These are phyloP conservation scores for Drosophila bocqueti DNA, from an alignment of 1,140 invertebrate genomes.

Conservation along the genomic window DNA sequence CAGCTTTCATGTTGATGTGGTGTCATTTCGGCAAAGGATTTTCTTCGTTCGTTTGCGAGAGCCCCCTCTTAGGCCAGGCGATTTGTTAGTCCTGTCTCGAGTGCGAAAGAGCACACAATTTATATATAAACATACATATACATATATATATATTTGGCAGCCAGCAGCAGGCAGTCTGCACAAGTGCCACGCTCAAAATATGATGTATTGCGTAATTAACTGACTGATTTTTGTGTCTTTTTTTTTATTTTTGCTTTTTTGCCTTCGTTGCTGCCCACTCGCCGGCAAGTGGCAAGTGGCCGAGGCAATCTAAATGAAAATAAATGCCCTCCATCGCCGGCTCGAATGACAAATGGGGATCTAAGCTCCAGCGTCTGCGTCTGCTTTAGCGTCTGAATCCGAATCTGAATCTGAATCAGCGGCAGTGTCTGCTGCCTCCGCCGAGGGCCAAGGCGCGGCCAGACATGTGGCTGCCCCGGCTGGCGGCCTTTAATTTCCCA, in stretches of 20 bases:
- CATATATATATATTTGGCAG: conserved; percentile 30
- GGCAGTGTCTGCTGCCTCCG: conserved; percentile 28
- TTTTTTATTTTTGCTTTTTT: neutral
- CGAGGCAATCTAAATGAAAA: conserved; percentile 69
- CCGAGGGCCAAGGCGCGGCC: conserved; percentile 6
- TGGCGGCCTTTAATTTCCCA: conserved; percentile 62
- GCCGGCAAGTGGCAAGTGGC: conserved; percentile 30
- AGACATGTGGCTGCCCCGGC: conserved; percentile 30
- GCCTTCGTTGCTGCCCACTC: conserved; percentile 29
- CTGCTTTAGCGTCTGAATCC: conserved; percentile 12
- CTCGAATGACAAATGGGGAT: conserved; percentile 61
- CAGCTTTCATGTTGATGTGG: conserved; percentile 6
- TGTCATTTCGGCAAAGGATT: conserved; percentile 24
- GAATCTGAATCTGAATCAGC: conserved; percentile 13
- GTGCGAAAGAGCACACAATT: conserved; percentile 5
- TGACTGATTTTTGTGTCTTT: conserved; percentile 63
- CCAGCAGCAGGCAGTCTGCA: conserved; percentile 7
- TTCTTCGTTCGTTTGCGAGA: neutral
- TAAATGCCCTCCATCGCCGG: conserved; percentile 58
- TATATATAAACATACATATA: neutral
- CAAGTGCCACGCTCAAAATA: conserved; percentile 28
- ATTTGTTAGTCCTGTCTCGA: conserved; percentile 24
- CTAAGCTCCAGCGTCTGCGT: conserved; percentile 35
- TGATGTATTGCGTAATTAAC: conserved; percentile 78
- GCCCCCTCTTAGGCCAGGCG: conserved; percentile 5